Percentiles rank a stretch among this genome's conserved stretches.
Evolutionary conservation across 2,888 invertebrate species (phyloP).

Genomic region (Hypsopygia costalis): DNA sequence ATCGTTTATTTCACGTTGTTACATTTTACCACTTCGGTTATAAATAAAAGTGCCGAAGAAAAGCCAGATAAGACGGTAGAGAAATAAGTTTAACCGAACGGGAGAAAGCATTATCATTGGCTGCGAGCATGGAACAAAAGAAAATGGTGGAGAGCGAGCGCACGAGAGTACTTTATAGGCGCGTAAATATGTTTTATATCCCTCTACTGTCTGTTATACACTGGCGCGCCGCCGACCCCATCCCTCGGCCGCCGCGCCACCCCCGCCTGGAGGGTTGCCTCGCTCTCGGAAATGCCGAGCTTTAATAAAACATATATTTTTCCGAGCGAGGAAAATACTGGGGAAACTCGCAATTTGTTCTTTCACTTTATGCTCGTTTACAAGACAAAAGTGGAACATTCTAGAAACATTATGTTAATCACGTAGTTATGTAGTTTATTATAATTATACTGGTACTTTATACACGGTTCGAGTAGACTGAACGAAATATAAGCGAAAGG

Average conservation of each 20-base stretch:
- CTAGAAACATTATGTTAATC: conserved; percentile 79
- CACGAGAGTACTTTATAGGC: conserved; percentile 81
- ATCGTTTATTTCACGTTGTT: conserved; percentile 62
- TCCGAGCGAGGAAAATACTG: conserved; percentile 81
- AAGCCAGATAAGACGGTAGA: conserved; percentile 74
- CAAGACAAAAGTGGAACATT: conserved; percentile 81
- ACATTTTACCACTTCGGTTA: conserved; percentile 68
- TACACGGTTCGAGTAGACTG: conserved; percentile 21
- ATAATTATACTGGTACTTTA: conserved; percentile 38
- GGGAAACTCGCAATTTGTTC: conserved; percentile 81
- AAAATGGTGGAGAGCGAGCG: conserved; percentile 78
- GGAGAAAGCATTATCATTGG: conserved; percentile 79
- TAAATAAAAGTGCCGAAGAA: conserved; percentile 75
- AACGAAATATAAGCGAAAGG: conserved; percentile 6
- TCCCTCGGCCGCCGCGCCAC: conserved; percentile 36
- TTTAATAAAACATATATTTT: conserved; percentile 81
- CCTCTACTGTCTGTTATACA: conserved; percentile 80
- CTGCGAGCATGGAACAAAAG: conserved; percentile 77
- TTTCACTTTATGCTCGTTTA: conserved; percentile 81
- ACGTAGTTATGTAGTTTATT: conserved; percentile 67
- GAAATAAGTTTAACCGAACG: conserved; percentile 79
- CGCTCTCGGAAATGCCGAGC: conserved; percentile 80
- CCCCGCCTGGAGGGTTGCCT: conserved; percentile 65
- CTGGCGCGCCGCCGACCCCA: conserved; percentile 68
- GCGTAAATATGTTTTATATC: conserved; percentile 81